Evolutionary conservation across 92 coral and sea anemone genomes (phyloP).

Genomic region (Porites rus): DNA sequence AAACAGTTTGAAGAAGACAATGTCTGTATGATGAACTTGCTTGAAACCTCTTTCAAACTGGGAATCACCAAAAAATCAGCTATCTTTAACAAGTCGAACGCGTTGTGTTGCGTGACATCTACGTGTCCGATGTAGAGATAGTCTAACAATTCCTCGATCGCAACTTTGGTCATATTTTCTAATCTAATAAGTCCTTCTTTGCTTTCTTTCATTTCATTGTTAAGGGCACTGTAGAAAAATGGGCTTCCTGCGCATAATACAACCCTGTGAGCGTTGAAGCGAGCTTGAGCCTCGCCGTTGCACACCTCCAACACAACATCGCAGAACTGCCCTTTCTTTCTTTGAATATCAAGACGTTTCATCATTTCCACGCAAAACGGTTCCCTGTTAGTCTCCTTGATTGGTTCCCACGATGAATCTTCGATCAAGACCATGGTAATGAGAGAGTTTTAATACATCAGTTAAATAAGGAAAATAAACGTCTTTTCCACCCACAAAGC

Average conservation of each 20-base stretch:
- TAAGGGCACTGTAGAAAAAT: constrained; percentile 50
- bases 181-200: constrained; percentile 39
- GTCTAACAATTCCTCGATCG: constrained; percentile 35
- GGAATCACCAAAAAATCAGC: background rate
- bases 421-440: too few species aligned
- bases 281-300: constrained; percentile 19
- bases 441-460: too few species aligned
- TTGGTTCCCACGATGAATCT: too few species aligned
- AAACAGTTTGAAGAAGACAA: background rate
- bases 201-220: constrained; percentile 49
- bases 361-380: background rate
- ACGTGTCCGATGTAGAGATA: constrained; percentile 22
- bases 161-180: constrained; percentile 35
- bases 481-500: too few species aligned
- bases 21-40: background rate
- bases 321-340: constrained; percentile 22
- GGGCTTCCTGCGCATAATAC: constrained; percentile 80
- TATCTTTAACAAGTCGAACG: background rate
- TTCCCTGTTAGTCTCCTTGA: too few species aligned
- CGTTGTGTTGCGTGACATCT: background rate
- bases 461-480: too few species aligned
- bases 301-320: constrained; percentile 50
- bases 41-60: background rate
- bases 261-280: constrained; percentile 63
- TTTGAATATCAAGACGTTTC: constrained; percentile 7